These are phyloP conservation scores for Erythrocercus mccallii DNA, from an alignment of 2,113 vertebrate genomes.

Conservation along the genomic window DNA sequence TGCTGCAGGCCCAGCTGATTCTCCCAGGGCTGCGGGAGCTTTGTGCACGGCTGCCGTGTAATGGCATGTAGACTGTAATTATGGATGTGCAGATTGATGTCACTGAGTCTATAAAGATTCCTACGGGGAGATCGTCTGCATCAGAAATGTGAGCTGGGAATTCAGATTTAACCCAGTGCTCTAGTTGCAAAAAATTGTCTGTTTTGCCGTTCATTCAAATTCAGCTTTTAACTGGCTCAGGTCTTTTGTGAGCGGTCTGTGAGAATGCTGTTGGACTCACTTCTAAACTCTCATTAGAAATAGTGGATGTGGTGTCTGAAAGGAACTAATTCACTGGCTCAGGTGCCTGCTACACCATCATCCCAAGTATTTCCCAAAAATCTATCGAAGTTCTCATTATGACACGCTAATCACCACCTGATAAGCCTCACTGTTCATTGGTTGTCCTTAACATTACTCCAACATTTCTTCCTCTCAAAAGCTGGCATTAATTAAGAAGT, in stretches of 20 bases:
- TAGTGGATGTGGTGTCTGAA: neutral
- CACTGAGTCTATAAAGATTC: neutral
- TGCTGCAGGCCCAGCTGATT: neutral
- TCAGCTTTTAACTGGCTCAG: neutral
- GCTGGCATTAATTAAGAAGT: neutral
- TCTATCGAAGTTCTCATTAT: neutral
- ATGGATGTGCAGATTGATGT: slow-evolving; percentile 13
- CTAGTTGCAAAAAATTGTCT: neutral
- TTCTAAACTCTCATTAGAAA: neutral
- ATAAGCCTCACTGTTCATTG: neutral
- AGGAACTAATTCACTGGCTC: neutral
- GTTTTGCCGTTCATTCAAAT: slow-evolving; percentile 3
- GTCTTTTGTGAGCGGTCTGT: neutral
- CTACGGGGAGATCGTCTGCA: neutral
- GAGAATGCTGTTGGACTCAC: neutral
- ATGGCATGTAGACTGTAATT: slow-evolving; percentile 42
- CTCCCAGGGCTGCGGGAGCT: neutral
- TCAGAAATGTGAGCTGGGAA: slow-evolving; percentile 17
- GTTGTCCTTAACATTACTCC: neutral
- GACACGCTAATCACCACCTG: neutral
- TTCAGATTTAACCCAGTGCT: slow-evolving; percentile 30
- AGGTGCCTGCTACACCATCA: neutral
- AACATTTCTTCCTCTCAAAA: neutral
- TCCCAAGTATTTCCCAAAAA: neutral
- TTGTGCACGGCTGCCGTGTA: neutral